Conservation (phyloP, 2,797 vertebrate species). For the Furcifer pardalis region DNA sequence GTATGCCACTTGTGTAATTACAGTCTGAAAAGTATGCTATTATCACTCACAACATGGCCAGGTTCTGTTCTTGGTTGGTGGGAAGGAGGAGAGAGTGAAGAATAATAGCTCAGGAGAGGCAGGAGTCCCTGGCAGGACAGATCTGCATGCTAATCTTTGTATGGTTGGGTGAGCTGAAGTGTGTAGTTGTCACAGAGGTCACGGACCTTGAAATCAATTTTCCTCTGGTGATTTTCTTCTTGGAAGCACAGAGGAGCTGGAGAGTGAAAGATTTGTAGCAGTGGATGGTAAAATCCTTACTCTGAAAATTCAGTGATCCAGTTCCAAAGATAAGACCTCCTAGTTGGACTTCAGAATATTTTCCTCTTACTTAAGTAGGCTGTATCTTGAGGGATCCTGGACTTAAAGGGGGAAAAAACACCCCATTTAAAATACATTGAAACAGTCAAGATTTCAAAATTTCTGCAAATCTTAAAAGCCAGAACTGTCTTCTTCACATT, state of each 20-base stretch:
- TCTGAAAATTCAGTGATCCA: slow-evolving; percentile 54
- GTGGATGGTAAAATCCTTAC: slow-evolving; percentile 73
- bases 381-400: slow-evolving; percentile 65
- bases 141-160: slow-evolving; percentile 66
- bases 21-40: slow-evolving; percentile 35
- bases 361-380: slow-evolving; percentile 66
- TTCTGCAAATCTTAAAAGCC: slow-evolving; percentile 59
- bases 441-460: slow-evolving; percentile 51
- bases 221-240: slow-evolving; percentile 77
- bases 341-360: not conserved
- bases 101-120: slow-evolving; percentile 53
- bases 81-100: slow-evolving; percentile 45
- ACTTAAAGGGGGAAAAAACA: slow-evolving; percentile 74
- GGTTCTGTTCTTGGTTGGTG: slow-evolving; percentile 36
- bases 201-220: slow-evolving; percentile 83
- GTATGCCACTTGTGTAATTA: slow-evolving; percentile 47
- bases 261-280: slow-evolving; percentile 79
- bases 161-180: slow-evolving; percentile 67
- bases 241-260: slow-evolving; percentile 79
- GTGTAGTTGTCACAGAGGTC: slow-evolving; percentile 67
- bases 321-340: not conserved
- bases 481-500: slow-evolving; percentile 46
- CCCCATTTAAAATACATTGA: slow-evolving; percentile 75
- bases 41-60: slow-evolving; percentile 39
- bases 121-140: slow-evolving; percentile 30